Percentiles rank a stretch among this genome's conserved stretches.
Conservation (phyloP, 2,888 invertebrate genomes). For the Ditula angustiorana region DNA sequence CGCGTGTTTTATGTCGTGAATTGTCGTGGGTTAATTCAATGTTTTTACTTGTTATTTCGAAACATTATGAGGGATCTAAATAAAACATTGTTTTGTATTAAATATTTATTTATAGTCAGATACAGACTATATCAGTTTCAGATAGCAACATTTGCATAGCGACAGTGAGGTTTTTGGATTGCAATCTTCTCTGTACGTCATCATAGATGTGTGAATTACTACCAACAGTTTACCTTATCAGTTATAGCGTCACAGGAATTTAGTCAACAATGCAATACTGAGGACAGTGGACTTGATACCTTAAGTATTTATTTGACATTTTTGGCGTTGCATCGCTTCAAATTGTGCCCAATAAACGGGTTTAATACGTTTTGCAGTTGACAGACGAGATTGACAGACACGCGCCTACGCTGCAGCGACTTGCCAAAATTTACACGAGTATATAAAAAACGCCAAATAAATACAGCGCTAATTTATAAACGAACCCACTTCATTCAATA, state of each 20-base stretch:
- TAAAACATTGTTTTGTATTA: too few species aligned
- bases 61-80: too few species aligned
- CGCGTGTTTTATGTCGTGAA: too few species aligned
- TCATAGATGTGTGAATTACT: neutral
- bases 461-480: constrained; percentile 22
- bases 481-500: neutral
- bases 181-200: neutral
- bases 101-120: too few species aligned
- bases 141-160: too few species aligned
- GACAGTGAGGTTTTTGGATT: too few species aligned
- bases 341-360: constrained; percentile 8
- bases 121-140: too few species aligned
- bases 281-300: constrained; percentile 15
- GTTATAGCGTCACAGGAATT: neutral
- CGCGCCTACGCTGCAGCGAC: constrained; percentile 22
- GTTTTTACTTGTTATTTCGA: too few species aligned
- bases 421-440: constrained; percentile 38
- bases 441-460: constrained; percentile 22
- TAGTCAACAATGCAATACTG: neutral
- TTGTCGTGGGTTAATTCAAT: too few species aligned
- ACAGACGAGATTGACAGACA: constrained; percentile 28
- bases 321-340: constrained; percentile 25
- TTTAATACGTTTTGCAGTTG: constrained; percentile 16
- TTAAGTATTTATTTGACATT: constrained; percentile 35
- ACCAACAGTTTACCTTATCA: neutral